Evolutionary conservation across 2,113 vertebrate species (phyloP).

Genomic region (Nipponia nippon): DNA sequence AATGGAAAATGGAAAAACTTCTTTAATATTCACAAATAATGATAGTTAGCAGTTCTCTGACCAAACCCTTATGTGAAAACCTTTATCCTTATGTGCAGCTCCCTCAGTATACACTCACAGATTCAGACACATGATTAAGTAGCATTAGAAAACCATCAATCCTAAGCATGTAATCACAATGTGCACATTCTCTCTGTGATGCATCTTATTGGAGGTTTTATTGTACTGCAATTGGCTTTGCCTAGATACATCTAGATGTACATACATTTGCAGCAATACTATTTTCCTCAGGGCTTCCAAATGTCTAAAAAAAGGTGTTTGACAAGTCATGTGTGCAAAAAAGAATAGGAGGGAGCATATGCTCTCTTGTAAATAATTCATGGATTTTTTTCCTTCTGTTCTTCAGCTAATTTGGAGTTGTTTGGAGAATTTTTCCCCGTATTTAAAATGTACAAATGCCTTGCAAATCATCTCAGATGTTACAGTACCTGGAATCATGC

Average conservation of each 20-base stretch:
- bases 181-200: neutral
- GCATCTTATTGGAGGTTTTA: neutral
- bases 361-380: conserved; percentile 22
- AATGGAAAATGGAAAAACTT: neutral
- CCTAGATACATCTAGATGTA: neutral
- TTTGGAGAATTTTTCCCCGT: neutral
- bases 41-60: neutral
- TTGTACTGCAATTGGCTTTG: neutral
- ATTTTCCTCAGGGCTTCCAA: neutral
- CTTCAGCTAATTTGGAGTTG: neutral
- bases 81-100: neutral
- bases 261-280: neutral
- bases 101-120: neutral
- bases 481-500: neutral
- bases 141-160: neutral
- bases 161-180: neutral
- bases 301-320: neutral
- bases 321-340: neutral
- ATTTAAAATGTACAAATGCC: neutral
- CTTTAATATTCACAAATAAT: neutral
- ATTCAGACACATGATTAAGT: neutral
- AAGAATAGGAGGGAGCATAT: neutral
- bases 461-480: neutral
- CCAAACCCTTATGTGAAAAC: neutral
- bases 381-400: neutral